Base-by-base conservation (phyloP, 2,888 invertebrate genomes). In the Pollenia griseotomentosa region DNA sequence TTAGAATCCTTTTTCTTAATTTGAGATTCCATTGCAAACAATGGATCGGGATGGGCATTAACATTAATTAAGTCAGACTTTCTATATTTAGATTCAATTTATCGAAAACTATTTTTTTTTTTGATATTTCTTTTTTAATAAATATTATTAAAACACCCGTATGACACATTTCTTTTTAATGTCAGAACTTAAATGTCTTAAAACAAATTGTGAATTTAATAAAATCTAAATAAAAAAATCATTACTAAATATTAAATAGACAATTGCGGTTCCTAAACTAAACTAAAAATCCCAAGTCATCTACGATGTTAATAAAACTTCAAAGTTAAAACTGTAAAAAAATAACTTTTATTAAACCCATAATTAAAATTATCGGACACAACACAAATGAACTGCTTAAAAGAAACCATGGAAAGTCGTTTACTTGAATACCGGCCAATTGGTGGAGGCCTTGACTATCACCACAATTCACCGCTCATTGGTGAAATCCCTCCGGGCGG, bases 381-480 rank as follows among this genome's bases (percentile, higher is more conserved):
- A 23, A 23, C 4, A 44, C 19, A 63, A 65, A 83, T 83, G 73
- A 83, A 83, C 53, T 83, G 78, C 11, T 63, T 86, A 48, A 73
- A 83, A 80, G 84, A 78, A 75, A 83, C 68, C 90, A 95, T 95
- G 95, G 95, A 95, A 92, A 94, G 94, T 88, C 94, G 95, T 86
- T 93, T 94, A 78, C 94, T 95, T 92, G 95, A 95, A 90, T 95
- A 95, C 89, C 94, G 95, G 84, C 95, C 95, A 86, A 95, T 93
- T 88, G 95, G 90, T 74, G 95, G 95, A 82, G 95, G 95, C 53
- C 93, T 95, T 86, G 95, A 95, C 90, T 95, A 95, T 92, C 96
- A 95, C 92, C 95, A 95, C 91, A 94, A 93, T 85, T 95, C 95
- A 14, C 96, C 95, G 10, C 91, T 95, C 14, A 95, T 96, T 94